Conservation (phyloP, 2,888 invertebrate species). For the Thera obeliscata region DNA sequence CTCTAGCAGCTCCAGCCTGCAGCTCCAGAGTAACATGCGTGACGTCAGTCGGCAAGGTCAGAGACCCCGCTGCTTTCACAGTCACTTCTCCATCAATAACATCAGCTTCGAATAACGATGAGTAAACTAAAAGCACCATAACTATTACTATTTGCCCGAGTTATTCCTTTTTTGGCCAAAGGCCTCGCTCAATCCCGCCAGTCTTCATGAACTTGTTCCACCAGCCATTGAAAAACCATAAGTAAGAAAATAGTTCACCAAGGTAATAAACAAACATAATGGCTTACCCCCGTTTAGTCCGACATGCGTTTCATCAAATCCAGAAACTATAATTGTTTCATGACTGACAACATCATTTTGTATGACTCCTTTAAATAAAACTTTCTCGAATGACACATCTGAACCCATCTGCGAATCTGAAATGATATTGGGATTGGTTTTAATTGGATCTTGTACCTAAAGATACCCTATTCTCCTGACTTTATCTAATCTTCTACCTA, state of each 20-base stretch:
- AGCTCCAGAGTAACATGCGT: constrained; percentile 58
- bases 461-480: too few species aligned
- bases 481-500: too few species aligned
- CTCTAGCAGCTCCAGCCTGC: constrained; percentile 52
- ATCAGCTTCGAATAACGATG: constrained; percentile 52
- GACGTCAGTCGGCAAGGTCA: constrained; percentile 49
- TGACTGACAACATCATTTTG: constrained; percentile 54
- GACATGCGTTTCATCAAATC: constrained; percentile 53
- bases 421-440: constrained; percentile 1
- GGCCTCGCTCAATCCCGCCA: too few species aligned
- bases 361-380: constrained; percentile 61
- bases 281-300: constrained; percentile 58
- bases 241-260: not conserved
- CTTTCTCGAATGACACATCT: constrained; percentile 56
- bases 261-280: not conserved
- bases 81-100: constrained; percentile 49
- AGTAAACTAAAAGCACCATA: constrained; percentile 51
- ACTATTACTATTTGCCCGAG: not conserved
- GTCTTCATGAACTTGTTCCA: too few species aligned
- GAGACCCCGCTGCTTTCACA: constrained; percentile 45
- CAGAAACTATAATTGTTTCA: constrained; percentile 58
- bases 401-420: constrained; percentile 44
- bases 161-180: too few species aligned
- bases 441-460: too few species aligned
- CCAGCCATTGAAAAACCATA: not conserved